Evolutionary conservation across 2,113 vertebrate genomes (phyloP).

Genomic region (Ammodytes marinus): DNA sequence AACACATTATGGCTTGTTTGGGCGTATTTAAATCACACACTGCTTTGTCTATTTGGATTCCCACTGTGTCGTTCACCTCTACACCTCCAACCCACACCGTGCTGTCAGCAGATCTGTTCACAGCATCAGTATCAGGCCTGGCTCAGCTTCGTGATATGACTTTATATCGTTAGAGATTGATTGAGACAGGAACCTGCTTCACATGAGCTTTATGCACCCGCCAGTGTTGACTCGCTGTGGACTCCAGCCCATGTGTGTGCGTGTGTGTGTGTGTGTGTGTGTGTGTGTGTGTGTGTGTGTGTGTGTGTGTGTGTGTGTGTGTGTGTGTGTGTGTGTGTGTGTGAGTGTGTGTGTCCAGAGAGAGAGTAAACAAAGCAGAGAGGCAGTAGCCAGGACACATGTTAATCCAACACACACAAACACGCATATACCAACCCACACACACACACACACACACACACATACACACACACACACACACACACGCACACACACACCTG

Average conservation of each 20-base stretch:
- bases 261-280: not conserved
- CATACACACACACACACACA: slow-evolving; percentile 1
- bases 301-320: not conserved
- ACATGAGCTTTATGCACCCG: slow-evolving; percentile 33
- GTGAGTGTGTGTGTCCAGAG: slow-evolving; percentile 47
- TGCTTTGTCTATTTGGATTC: not conserved
- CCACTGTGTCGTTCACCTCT: slow-evolving; percentile 27
- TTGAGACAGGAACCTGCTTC: slow-evolving; percentile 44
- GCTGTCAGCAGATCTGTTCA: not conserved
- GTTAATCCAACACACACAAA: not conserved
- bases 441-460: slow-evolving; percentile 9
- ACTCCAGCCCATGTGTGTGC: slow-evolving; percentile 50
- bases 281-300: too few species aligned
- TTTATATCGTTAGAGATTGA: not conserved
- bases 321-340: slow-evolving; percentile 33
- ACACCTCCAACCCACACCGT: not conserved
- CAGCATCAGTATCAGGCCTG: slow-evolving; percentile 16
- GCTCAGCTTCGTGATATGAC: slow-evolving; percentile 21
- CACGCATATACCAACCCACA: slow-evolving; percentile 5
- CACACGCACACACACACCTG: slow-evolving; percentile 47
- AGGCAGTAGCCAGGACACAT: slow-evolving; percentile 30
- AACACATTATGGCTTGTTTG: not conserved
- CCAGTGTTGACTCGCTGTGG: slow-evolving; percentile 26
- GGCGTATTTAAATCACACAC: too few species aligned
- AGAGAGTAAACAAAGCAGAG: slow-evolving; percentile 62